Evolutionary conservation across 2,888 invertebrate species (phyloP).

Genomic region (Catocala fraxini): DNA sequence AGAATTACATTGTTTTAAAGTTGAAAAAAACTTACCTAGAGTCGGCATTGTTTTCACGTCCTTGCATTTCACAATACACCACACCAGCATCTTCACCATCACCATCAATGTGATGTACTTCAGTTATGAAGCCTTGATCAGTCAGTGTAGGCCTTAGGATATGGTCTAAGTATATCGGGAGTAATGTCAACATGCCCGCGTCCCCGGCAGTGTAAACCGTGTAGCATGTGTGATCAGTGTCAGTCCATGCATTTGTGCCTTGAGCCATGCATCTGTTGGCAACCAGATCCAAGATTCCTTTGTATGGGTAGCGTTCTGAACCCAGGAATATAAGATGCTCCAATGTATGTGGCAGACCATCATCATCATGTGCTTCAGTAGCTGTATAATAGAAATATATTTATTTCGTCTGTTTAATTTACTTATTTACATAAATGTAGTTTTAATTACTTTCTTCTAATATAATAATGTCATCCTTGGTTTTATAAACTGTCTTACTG

Average conservation of each 20-base stretch:
- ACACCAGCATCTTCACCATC: constrained; percentile 97
- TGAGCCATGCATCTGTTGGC: constrained; percentile 96
- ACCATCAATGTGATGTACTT: constrained; percentile 96
- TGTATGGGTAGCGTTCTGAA: constrained; percentile 95
- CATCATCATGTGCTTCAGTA: constrained; percentile 96
- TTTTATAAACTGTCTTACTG: no score
- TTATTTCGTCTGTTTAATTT: not conserved
- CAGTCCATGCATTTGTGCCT: constrained; percentile 97
- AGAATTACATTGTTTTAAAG: no score
- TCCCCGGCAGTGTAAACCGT: constrained; percentile 94
- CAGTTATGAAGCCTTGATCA: constrained; percentile 94
- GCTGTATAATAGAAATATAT: constrained; percentile 82
- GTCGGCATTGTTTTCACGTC: constrained; percentile 93
- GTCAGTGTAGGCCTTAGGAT: constrained; percentile 94
- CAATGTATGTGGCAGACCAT: constrained; percentile 97
- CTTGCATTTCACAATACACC: constrained; percentile 98
- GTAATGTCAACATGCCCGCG: constrained; percentile 95
- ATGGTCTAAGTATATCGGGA: constrained; percentile 97
- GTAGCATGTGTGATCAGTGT: constrained; percentile 95
- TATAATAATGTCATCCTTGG: no score
- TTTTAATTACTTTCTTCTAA: no score
- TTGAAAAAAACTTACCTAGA: constrained; percentile 73
- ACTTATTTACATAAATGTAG: not conserved
- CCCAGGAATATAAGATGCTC: constrained; percentile 97
- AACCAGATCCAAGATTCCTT: constrained; percentile 95